These are phyloP conservation scores for Intellagama lesueurii DNA, from an alignment of 2,797 vertebrate species.

Conservation along the genomic window DNA sequence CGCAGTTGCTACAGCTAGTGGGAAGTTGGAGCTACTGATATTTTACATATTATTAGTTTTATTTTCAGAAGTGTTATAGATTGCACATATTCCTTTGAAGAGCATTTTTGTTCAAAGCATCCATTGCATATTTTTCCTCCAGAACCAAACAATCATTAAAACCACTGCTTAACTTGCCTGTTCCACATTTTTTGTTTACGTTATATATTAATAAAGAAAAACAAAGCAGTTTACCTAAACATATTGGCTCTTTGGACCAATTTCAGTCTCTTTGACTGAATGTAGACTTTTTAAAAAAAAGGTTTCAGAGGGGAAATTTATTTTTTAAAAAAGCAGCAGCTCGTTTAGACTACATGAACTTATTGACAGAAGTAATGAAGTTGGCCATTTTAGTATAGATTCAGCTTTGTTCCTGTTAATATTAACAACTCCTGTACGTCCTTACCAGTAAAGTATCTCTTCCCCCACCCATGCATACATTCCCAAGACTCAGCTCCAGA, in stretches of 20 bases:
- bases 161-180: conserved; percentile 1
- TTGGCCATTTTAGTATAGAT: background rate
- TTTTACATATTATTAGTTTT: conserved; percentile 29
- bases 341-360: conserved; percentile 48
- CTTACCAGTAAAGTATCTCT: background rate
- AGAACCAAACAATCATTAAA: conserved; percentile 30
- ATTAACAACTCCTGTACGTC: background rate
- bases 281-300: conserved; percentile 58
- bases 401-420: conserved; percentile 21
- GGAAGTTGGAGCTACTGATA: conserved; percentile 51
- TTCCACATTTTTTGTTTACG: conserved; percentile 29
- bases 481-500: background rate
- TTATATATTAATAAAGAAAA: conserved; percentile 60
- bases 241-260: conserved; percentile 72
- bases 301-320: conserved; percentile 54
- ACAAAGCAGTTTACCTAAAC: conserved; percentile 44
- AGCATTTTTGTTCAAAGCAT: conserved; percentile 34
- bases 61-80: conserved; percentile 37
- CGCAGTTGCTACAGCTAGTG: conserved; percentile 24
- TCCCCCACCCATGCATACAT: background rate
- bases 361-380: conserved; percentile 22
- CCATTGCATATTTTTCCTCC: conserved; percentile 46
- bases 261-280: conserved; percentile 59
- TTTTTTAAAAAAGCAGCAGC: conserved; percentile 17
- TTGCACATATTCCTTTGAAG: conserved; percentile 45